Evolutionary conservation across 2,888 invertebrate species (phyloP).

Genomic region (Laspeyria flexula): DNA sequence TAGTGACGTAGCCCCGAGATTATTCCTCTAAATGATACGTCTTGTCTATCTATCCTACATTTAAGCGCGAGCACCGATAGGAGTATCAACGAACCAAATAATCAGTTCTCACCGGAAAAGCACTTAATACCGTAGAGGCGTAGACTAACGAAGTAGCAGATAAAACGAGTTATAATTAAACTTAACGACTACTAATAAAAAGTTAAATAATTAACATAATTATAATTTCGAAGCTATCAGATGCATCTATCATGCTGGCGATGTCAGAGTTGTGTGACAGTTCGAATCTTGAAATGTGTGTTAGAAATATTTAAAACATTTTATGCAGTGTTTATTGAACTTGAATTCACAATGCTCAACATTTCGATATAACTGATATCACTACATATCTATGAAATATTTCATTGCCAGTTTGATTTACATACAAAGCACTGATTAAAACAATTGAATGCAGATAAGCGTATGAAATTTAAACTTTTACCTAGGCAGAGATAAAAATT

Average conservation of each 20-base stretch:
- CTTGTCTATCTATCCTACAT: constrained; percentile 12
- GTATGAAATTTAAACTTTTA: no score
- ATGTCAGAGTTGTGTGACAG: constrained; percentile 31
- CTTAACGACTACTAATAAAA: constrained; percentile 48
- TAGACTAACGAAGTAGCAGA: constrained; percentile 34
- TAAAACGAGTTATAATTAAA: constrained; percentile 46
- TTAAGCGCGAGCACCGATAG: constrained; percentile 10
- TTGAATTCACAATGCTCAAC: no score
- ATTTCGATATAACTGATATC: no score
- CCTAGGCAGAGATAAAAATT: no score
- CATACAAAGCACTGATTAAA: no score
- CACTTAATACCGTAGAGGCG: constrained; percentile 29
- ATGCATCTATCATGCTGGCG: constrained; percentile 41
- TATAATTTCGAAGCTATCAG: constrained; percentile 40
- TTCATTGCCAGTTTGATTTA: no score
- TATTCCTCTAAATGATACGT: background rate
- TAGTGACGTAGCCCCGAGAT: constrained; percentile 5
- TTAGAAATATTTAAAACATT: background rate
- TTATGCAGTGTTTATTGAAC: background rate
- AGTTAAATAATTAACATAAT: constrained; percentile 49
- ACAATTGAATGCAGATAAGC: no score
- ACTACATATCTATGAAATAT: no score
- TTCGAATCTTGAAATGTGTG: constrained; percentile 20
- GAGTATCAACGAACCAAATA: constrained; percentile 7
- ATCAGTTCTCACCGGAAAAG: constrained; percentile 38